Evolutionary conservation across 2,797 vertebrate species (phyloP).

Genomic region (Chaunax sp.): DNA sequence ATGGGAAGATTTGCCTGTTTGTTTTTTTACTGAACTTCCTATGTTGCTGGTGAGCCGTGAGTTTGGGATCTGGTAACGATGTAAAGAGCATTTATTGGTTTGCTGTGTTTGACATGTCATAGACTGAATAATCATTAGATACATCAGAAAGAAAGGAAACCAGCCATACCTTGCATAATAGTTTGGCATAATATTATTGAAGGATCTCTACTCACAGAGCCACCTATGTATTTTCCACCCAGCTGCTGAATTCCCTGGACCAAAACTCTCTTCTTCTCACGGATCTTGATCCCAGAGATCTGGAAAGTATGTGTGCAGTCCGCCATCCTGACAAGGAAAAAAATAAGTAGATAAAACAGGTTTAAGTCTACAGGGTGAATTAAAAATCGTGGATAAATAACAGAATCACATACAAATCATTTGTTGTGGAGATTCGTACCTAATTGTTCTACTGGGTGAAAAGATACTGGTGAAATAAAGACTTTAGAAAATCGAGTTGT

Average conservation of each 20-base stretch:
- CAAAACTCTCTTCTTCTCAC: conserved; percentile 70
- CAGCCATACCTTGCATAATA: not conserved
- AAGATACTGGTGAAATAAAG: no score
- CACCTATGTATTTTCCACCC: conserved; percentile 79
- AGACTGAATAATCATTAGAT: no score
- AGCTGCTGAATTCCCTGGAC: conserved; percentile 76
- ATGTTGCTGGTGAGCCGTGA: not conserved
- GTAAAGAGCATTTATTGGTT: not conserved
- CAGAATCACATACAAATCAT: no score
- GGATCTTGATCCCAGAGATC: conserved; percentile 78
- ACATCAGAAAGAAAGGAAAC: no score
- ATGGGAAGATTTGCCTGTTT: no score
- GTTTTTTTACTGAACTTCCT: not conserved
- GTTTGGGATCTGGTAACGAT: not conserved
- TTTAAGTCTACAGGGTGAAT: no score
- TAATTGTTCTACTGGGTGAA: no score
- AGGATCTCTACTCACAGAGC: conserved; percentile 78
- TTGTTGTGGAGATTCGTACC: no score
- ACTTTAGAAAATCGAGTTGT: no score
- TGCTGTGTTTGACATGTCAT: not conserved
- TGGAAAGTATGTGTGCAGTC: conserved; percentile 65
- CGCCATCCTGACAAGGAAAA: conserved; percentile 64
- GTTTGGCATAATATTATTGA: not conserved
- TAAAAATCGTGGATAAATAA: no score
- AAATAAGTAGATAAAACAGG: not conserved